Evolutionary conservation across 2,888 invertebrate genomes (phyloP), one percentile per base, ranked within the genome.

Genomic region (Lysandra coridon): DNA sequence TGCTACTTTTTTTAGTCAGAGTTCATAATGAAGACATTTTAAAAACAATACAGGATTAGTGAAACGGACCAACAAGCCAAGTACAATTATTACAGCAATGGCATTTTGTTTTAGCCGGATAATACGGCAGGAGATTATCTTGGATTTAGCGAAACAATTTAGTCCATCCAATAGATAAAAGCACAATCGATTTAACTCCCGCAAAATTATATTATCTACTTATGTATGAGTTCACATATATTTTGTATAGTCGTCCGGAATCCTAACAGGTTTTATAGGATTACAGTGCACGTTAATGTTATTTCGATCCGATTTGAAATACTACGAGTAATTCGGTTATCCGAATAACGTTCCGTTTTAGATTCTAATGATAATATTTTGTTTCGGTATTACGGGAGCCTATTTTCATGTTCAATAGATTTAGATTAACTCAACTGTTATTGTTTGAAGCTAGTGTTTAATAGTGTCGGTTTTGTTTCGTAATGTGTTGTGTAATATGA

Each of bases 101-200:
- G 85, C 90, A 87, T 90, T 90, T 91, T 90, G 88, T 91, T 91
- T 90, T 87, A 89, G 87, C 86, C 88, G 90, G 90, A 91, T 92
- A 89, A 91, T 88, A 85, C 81, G 87, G 86, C 86, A 85, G 88
- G 88, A 84, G 86, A 89, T 91, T 90, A 91, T 88, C 90, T 90
- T 89, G 90, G 90, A 87, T 90, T 90, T 90, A 87, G 85, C 84
- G 83, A 86, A 85, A 88, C 88, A 87, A 88, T 88, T 89, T 86
- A 85, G 83, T 83, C 84, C 83, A 83, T 87, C 86, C 87, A 84
- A 89, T 88, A 90, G 88, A 89, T 89, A 89, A 87, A 86, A 86
- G 87, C 84, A 83, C 85, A 88, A 89, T 90, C 87, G 88, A 90
- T 88, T 89, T 86, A 89, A 87, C 86, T 86, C 83, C 83, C 83